phyloP scores from a whole-genome alignment of 2,888 invertebrate genomes.

The Eilema griseolum region DNA sequence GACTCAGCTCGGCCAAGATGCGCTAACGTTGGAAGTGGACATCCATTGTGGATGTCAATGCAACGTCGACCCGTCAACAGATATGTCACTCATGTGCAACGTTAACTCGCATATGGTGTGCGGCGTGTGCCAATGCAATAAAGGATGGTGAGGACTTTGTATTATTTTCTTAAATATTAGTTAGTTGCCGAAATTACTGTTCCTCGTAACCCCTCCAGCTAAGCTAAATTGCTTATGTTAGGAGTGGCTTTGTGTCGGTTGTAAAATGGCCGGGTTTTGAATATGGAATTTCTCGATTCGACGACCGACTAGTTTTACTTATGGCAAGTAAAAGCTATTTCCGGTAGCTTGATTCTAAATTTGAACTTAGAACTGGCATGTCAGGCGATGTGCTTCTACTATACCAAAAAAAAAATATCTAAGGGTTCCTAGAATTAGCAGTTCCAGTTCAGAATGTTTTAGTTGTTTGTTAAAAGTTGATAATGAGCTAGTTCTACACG shows the following conservation, averaged over 20 bases:
- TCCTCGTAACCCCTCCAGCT: too few species aligned
- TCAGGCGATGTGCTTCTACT: too few species aligned
- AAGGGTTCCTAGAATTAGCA: background rate
- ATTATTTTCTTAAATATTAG: too few species aligned
- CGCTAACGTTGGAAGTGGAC: slow-evolving; percentile 90
- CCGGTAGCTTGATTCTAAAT: too few species aligned
- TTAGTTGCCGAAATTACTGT: too few species aligned
- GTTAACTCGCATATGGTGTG: slow-evolving; percentile 87
- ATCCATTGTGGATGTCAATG: slow-evolving; percentile 92
- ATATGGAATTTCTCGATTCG: too few species aligned
- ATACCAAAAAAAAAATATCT: background rate
- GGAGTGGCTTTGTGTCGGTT: too few species aligned
- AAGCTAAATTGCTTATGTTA: too few species aligned
- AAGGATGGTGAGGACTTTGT: slow-evolving; percentile 84
- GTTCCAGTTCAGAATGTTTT: background rate
- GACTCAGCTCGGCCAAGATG: slow-evolving; percentile 91
- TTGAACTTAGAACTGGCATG: too few species aligned
- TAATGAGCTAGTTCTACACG: background rate
- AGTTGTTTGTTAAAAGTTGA: background rate
- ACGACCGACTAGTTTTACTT: background rate
- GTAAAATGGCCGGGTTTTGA: too few species aligned
- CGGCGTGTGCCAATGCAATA: slow-evolving; percentile 89
- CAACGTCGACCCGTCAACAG: slow-evolving; percentile 66
- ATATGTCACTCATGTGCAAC: slow-evolving; percentile 73
- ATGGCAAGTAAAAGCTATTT: background rate